phyloP scores from a whole-genome alignment of 2,888 invertebrate genomes.

The Branchinecta sandiegonensis region DNA sequence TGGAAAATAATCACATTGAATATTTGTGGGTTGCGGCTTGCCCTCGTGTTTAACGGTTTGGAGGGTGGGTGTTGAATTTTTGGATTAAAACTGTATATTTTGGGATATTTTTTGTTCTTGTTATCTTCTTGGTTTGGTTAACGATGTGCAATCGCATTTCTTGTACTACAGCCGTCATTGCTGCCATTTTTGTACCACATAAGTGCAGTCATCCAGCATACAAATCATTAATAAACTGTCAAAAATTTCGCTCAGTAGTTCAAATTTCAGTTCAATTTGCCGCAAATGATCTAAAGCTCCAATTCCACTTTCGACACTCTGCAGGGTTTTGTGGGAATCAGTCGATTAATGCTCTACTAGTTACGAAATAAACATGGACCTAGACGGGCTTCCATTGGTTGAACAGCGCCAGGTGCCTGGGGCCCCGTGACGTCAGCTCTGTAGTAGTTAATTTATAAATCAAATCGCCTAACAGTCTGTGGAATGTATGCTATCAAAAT shows the following conservation, averaged over 20 bases:
- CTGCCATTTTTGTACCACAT: too few relatives aligned
- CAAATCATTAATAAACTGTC: neutral
- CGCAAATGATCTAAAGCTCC: neutral
- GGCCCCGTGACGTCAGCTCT: neutral
- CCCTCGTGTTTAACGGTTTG: too few relatives aligned
- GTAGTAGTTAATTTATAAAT: neutral
- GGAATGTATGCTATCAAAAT: constrained; percentile 15
- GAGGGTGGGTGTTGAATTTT: too few relatives aligned
- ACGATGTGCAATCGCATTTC: too few relatives aligned
- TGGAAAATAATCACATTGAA: too few relatives aligned
- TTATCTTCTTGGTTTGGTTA: too few relatives aligned
- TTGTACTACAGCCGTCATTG: too few relatives aligned
- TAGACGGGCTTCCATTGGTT: neutral
- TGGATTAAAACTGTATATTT: too few relatives aligned
- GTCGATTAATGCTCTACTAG: neutral
- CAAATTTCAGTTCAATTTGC: neutral
- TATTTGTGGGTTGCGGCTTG: too few relatives aligned
- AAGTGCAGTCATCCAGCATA: too few relatives aligned
- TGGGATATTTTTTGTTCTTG: too few relatives aligned
- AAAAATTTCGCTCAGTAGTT: constrained; percentile 7
- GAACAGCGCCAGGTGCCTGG: neutral
- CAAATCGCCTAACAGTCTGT: neutral
- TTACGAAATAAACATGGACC: constrained; percentile 12
- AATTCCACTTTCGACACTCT: constrained; percentile 13
- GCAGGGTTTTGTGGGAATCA: constrained; percentile 12